phyloP scores from a whole-genome alignment of 2,888 invertebrate genomes.

The Nineta flava region DNA sequence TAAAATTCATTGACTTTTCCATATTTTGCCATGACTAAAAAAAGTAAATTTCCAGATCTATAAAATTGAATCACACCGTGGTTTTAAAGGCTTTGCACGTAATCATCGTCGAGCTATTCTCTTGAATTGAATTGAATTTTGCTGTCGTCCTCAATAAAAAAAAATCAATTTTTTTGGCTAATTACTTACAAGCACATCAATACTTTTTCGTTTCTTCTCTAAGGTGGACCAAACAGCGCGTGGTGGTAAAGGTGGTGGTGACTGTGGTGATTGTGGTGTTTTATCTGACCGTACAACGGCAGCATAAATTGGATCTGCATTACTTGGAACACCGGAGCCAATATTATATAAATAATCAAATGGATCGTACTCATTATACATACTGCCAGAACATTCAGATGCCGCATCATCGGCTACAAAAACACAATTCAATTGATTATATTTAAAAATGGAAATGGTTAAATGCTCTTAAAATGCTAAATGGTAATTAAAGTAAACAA shows the following conservation, averaged over 20 bases:
- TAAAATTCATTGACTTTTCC: too few relatives aligned
- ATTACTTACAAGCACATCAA: slow-evolving; percentile 24
- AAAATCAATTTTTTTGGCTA: background rate
- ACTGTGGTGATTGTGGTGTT: slow-evolving; percentile 28
- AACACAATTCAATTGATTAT: background rate
- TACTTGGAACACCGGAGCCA: slow-evolving; percentile 42
- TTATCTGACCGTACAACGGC: slow-evolving; percentile 42
- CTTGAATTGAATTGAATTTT: slow-evolving; percentile 7
- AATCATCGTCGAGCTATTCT: too few relatives aligned
- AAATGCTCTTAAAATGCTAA: too few relatives aligned
- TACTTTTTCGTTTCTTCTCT: slow-evolving; percentile 28
- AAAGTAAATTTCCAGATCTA: too few relatives aligned
- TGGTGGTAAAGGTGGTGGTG: slow-evolving; percentile 39
- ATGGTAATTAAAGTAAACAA: too few relatives aligned
- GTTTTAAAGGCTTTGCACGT: too few relatives aligned
- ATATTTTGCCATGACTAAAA: too few relatives aligned
- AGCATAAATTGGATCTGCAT: slow-evolving; percentile 51
- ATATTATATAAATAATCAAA: slow-evolving; percentile 57
- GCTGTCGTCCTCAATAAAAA: slow-evolving; percentile 1
- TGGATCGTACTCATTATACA: slow-evolving; percentile 64
- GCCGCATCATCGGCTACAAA: slow-evolving; percentile 32
- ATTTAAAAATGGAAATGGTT: background rate
- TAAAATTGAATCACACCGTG: too few relatives aligned
- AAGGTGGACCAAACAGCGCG: slow-evolving; percentile 34
- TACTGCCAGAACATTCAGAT: slow-evolving; percentile 43